These are phyloP conservation scores for Intellagama lesueurii DNA, from an alignment of 2,797 vertebrate species.

Conservation along the genomic window DNA sequence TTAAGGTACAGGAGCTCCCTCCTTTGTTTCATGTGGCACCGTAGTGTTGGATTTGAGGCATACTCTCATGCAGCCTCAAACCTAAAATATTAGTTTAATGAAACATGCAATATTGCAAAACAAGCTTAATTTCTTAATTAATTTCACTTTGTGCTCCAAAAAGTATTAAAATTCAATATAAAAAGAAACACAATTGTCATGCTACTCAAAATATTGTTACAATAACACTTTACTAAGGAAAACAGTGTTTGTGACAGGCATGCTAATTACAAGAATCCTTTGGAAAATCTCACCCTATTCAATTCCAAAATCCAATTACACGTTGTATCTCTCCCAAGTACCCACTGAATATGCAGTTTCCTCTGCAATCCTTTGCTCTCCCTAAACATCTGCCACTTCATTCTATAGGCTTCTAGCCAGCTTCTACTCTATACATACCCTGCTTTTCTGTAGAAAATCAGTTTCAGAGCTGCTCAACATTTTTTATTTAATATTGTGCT, in stretches of 20 bases:
- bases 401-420: background rate
- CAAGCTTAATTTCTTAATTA: constrained; percentile 23
- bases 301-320: constrained; percentile 17
- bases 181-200: constrained; percentile 10
- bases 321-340: background rate
- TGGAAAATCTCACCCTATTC: background rate
- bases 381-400: background rate
- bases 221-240: background rate
- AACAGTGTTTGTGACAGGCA: constrained; percentile 4
- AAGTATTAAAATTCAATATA: constrained; percentile 17
- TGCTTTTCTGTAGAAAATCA: background rate
- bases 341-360: background rate
- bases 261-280: constrained; percentile 26
- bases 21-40: no score
- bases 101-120: constrained; percentile 16
- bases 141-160: constrained; percentile 22
- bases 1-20: no score
- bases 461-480: background rate
- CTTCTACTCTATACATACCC: background rate
- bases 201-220: background rate
- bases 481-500: background rate
- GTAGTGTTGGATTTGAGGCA: no score
- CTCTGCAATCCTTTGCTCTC: background rate
- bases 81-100: no score
- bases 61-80: no score